A percentile compares a stretch with the other conserved stretches of the same genome.
Conservation (phyloP, 2,888 invertebrate genomes). For the Andrena fulva region DNA sequence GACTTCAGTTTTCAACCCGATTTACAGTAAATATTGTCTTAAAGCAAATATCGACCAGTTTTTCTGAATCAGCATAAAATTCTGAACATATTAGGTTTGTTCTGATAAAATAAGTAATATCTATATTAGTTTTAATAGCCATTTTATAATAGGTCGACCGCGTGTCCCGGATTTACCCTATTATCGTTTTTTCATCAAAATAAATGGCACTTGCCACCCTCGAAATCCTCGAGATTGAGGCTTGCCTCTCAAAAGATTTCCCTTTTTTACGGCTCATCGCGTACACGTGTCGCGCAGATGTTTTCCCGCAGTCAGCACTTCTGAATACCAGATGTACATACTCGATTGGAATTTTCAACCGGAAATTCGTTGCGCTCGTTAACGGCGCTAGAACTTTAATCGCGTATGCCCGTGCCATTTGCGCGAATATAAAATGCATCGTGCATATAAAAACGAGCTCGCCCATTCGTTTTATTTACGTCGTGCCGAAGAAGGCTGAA, state of each 20-base stretch:
- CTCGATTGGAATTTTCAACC: conserved; percentile 48
- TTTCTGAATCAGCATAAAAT: too few species aligned
- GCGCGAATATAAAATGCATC: background rate
- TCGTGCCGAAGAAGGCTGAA: background rate
- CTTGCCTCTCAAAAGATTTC: conserved; percentile 46
- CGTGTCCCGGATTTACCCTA: too few species aligned
- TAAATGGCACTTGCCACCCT: conserved; percentile 4
- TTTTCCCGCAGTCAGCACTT: conserved; percentile 37
- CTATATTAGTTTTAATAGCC: too few species aligned
- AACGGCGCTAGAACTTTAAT: conserved; percentile 43
- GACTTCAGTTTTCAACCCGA: too few species aligned
- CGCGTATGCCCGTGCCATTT: background rate
- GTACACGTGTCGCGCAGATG: conserved; percentile 62
- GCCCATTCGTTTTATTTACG: background rate
- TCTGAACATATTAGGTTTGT: too few species aligned
- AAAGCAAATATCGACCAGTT: too few species aligned
- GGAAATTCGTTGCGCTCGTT: conserved; percentile 49
- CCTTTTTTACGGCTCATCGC: conserved; percentile 38
- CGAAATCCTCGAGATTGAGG: conserved; percentile 31
- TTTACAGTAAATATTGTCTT: too few species aligned
- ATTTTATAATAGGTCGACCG: too few species aligned
- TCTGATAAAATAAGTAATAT: too few species aligned
- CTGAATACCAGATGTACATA: conserved; percentile 52
- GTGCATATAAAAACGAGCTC: background rate
- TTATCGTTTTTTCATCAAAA: background rate